Percentiles rank a stretch among this genome's conserved stretches.
phyloP scores from a whole-genome alignment of 2,113 vertebrate species.

The Aegotheles bennettii region DNA sequence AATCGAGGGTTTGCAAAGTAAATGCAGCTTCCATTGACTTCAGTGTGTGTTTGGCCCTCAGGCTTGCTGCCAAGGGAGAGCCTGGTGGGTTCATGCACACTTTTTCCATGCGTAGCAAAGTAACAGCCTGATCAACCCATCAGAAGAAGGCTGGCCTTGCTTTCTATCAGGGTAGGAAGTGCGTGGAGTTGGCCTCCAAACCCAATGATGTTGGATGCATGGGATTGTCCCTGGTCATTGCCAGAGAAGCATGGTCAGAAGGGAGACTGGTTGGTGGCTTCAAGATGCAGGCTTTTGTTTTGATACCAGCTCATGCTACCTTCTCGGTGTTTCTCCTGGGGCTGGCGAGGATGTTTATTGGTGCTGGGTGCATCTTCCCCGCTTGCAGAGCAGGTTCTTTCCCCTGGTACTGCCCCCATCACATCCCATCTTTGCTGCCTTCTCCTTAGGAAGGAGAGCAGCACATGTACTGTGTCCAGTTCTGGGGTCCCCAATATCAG shows the following conservation, averaged over 20 bases:
- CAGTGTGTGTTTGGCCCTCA: background rate
- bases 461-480: too few species aligned
- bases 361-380: background rate
- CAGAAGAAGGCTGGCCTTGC: background rate
- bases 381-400: background rate
- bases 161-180: background rate
- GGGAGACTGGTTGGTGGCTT: background rate
- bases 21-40: background rate
- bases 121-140: background rate
- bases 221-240: fast-evolving
- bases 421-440: background rate
- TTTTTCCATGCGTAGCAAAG: background rate
- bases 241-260: background rate
- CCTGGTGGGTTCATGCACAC: fast-evolving
- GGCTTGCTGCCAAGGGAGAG: background rate
- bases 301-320: fast-evolving
- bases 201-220: fast-evolving
- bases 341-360: background rate
- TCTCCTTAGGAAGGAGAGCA: background rate
- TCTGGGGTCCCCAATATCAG: too few species aligned
- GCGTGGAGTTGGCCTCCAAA: fast-evolving
- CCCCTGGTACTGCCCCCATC: fast-evolving
- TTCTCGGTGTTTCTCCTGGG: background rate
- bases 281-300: background rate
- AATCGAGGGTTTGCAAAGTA: background rate